These are phyloP conservation scores for Cecidostiba fungosa DNA, from an alignment of 2,888 invertebrate genomes.

Conservation along the genomic window DNA sequence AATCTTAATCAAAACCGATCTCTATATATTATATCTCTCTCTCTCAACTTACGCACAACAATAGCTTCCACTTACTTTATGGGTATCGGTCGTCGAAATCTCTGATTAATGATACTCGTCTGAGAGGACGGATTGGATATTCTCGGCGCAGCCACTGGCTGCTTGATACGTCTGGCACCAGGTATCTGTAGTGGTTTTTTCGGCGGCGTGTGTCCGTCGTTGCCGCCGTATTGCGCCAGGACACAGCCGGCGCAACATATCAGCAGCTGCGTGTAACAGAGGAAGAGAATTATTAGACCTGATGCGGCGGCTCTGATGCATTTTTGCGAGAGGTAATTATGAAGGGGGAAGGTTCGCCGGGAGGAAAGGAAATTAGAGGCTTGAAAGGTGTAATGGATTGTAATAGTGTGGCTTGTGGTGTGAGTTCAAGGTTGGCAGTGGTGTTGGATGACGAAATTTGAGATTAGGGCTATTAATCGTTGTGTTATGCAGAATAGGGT, in stretches of 20 bases:
- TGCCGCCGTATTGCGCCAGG: constrained; percentile 68
- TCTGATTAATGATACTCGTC: constrained; percentile 67
- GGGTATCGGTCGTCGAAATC: constrained; percentile 72
- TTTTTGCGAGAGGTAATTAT: background rate
- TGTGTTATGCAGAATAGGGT: too few relatives aligned
- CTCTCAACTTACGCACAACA: too few relatives aligned
- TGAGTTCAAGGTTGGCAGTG: background rate
- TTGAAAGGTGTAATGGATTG: constrained; percentile 8
- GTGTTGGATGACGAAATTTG: background rate
- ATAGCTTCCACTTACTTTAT: constrained; percentile 67
- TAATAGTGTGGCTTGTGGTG: background rate
- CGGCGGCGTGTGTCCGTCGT: constrained; percentile 13
- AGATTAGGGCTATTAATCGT: background rate
- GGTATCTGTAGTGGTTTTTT: constrained; percentile 52
- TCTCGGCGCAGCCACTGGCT: background rate
- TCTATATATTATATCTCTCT: background rate
- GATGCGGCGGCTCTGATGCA: background rate
- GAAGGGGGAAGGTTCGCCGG: background rate
- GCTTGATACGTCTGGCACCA: constrained; percentile 46
- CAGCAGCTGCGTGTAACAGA: constrained; percentile 68
- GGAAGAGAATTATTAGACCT: background rate
- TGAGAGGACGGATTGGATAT: constrained; percentile 64
- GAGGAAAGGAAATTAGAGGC: background rate
- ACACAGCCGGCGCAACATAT: constrained; percentile 68
- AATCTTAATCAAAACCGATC: constrained; percentile 35